Evolutionary conservation across 2,888 invertebrate genomes (phyloP).

Genomic region (Drosophila koepferae): DNA sequence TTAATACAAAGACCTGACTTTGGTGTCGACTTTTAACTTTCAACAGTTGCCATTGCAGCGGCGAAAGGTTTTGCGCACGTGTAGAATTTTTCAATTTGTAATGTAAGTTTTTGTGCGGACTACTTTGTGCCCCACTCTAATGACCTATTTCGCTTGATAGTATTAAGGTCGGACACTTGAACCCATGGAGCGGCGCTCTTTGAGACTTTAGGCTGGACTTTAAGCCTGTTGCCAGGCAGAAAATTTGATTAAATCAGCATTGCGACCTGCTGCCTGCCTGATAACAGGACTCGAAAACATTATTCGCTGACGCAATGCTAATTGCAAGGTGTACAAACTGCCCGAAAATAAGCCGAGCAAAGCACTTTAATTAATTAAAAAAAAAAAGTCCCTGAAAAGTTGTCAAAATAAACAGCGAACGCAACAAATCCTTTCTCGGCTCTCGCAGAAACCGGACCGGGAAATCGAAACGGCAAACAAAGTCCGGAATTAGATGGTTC

Average conservation of each 20-base stretch:
- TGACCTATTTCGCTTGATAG: slow-evolving; percentile 63
- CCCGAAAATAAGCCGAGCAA: slow-evolving; percentile 66
- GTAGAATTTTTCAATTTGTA: slow-evolving; percentile 75
- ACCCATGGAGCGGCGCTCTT: slow-evolving; percentile 4
- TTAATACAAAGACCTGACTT: slow-evolving; percentile 74
- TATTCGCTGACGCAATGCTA: slow-evolving; percentile 67
- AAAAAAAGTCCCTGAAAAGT: slow-evolving; percentile 58
- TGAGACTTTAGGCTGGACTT: slow-evolving; percentile 43
- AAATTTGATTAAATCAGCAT: slow-evolving; percentile 29
- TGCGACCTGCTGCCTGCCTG: slow-evolving; percentile 33
- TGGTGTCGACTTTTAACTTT: slow-evolving; percentile 70
- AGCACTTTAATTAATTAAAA: slow-evolving; percentile 78
- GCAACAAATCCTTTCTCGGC: slow-evolving; percentile 58
- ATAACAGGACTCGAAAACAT: slow-evolving; percentile 61
- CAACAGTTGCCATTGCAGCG: slow-evolving; percentile 54
- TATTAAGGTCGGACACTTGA: slow-evolving; percentile 29
- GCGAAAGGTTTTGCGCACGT: slow-evolving; percentile 51
- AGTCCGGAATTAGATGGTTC: slow-evolving; percentile 63
- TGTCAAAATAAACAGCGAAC: slow-evolving; percentile 54
- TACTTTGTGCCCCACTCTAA: slow-evolving; percentile 50
- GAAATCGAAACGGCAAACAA: slow-evolving; percentile 74
- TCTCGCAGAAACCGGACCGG: slow-evolving; percentile 3
- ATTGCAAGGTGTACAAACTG: slow-evolving; percentile 65
- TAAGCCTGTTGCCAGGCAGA: slow-evolving; percentile 26
- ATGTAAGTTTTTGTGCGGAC: slow-evolving; percentile 40